phyloP scores from a whole-genome alignment of 2,888 invertebrate species.

The Drosophila nigricruria region DNA sequence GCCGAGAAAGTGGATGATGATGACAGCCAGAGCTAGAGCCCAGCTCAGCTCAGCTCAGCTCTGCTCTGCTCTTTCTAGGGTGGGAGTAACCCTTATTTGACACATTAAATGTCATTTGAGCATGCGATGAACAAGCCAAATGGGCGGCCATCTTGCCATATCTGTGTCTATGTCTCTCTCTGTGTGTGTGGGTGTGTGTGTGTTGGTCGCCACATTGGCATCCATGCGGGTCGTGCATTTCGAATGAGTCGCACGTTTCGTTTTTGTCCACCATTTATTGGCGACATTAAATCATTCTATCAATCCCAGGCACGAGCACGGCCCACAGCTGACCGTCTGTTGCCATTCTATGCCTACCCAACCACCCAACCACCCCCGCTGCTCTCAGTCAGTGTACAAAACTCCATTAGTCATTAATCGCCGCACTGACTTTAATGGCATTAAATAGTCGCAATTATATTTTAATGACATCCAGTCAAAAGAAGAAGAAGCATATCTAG shows the following conservation, averaged over 20 bases:
- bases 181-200: conserved; percentile 10
- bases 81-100: conserved; percentile 82
- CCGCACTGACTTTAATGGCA: conserved; percentile 80
- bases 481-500: background rate
- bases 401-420: conserved; percentile 80
- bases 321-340: conserved; percentile 46
- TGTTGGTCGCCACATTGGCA: conserved; percentile 30
- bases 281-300: conserved; percentile 84
- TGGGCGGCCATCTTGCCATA: conserved; percentile 79
- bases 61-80: conserved; percentile 12
- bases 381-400: too few species aligned
- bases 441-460: conserved; percentile 82
- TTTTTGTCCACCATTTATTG: conserved; percentile 78
- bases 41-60: conserved; percentile 2
- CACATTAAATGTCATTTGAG: conserved; percentile 83
- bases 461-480: conserved; percentile 61
- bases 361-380: background rate
- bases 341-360: conserved; percentile 4
- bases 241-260: conserved; percentile 76
- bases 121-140: conserved; percentile 74
- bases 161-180: conserved; percentile 15
- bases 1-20: conserved; percentile 71
- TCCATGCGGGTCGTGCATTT: conserved; percentile 68
- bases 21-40: conserved; percentile 48
- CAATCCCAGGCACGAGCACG: conserved; percentile 80